Evolutionary conservation across 92 coral and sea anemone genomes (phyloP), one percentile per base, ranked within the genome.

Genomic region (Palythoa heliodiscus): DNA sequence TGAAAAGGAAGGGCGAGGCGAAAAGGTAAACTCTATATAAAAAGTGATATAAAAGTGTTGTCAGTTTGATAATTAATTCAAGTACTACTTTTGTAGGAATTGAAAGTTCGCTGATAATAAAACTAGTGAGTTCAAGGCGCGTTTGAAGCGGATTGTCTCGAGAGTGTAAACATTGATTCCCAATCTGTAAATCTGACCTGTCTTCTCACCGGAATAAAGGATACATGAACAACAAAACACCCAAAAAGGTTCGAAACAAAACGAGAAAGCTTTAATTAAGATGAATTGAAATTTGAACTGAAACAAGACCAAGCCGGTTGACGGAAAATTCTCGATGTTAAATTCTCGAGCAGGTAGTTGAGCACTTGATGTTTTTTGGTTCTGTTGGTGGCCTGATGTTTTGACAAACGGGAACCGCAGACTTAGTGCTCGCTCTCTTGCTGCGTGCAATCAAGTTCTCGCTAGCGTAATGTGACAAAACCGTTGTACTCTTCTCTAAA

Each of bases 1-100:
- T 72, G 53, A 80, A 54, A 73, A 86, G 90, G 89, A 89, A 76
- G 90, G 94, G 94, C 87, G 92, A 86, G 88, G 92, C 74, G 70
- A 80, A 64, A 80, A 47, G 12, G 53, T 70, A 80, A 52, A 70
- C 54, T 78, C 50, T 80, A n/a, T 60, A 11, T 39, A 23, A 43
- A 79, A 79, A 43, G 52, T 40, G 24, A 50, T 66, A 68, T 12
- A 22, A 48, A 35, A 77, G 66, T 11, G n/a, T 73, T 38, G 75
- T 17, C 4, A 10, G 76, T 71, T 38, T 29, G 50, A 35, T 23
- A 50, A n/a, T 53, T 24, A 11, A 12, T 69, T 69, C 24, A 48
- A 11, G 43, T 43, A 37, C 40, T 25, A 29, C 12, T 11, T 29
- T 15, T 8, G 69, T 63, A 20, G n/a, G 6, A 43, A 43, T 0